phyloP scores from a whole-genome alignment of 2,888 invertebrate genomes.

The Eristalinus aeneus region DNA sequence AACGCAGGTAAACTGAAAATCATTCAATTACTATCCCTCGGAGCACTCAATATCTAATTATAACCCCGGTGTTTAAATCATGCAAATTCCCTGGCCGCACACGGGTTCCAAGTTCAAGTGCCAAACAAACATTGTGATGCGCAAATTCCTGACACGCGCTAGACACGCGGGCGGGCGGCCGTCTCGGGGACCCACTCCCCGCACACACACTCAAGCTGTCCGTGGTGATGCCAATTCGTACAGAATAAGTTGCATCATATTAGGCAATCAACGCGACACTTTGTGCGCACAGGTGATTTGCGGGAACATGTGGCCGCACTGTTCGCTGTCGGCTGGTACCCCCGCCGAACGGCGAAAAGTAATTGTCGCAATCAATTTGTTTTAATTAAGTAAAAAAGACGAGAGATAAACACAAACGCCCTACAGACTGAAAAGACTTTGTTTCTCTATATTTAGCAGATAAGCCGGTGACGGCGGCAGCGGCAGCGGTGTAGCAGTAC shows the following conservation, averaged over 20 bases:
- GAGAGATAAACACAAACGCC: neutral
- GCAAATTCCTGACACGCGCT: conserved; percentile 12
- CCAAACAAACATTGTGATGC: conserved; percentile 28
- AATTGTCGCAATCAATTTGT: neutral
- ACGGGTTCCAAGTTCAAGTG: conserved; percentile 38
- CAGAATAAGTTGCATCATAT: neutral
- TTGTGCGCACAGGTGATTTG: neutral
- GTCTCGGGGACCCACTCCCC: neutral
- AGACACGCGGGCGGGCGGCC: neutral
- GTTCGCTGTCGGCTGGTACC: neutral
- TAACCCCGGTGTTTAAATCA: conserved; percentile 11
- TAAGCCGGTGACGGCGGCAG: neutral
- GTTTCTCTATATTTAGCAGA: neutral
- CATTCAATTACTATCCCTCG: conserved; percentile 18
- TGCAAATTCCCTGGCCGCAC: neutral
- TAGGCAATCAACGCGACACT: neutral
- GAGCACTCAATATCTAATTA: conserved; percentile 13
- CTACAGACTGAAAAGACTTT: neutral
- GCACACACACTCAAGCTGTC: neutral
- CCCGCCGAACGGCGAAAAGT: neutral
- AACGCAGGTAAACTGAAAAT: conserved; percentile 1
- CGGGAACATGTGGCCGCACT: neutral
- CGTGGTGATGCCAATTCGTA: neutral
- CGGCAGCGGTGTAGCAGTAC: neutral
- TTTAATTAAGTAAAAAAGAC: neutral